phyloP scores from a whole-genome alignment of 2,797 vertebrate genomes.

The Manis pentadactyla region DNA sequence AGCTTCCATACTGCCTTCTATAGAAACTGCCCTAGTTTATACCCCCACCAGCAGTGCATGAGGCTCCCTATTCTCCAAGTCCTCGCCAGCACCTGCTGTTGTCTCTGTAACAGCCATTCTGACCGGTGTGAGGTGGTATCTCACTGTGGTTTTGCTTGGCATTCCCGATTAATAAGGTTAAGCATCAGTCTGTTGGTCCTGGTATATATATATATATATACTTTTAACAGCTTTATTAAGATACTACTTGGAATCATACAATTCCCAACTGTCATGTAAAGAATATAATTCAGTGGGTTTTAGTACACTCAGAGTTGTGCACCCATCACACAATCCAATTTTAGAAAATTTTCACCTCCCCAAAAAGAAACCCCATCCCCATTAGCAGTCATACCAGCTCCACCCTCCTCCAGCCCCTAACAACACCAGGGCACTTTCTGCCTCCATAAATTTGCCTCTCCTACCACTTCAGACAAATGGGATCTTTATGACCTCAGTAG shows the following conservation, averaged over 20 bases:
- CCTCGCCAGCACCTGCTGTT: neutral
- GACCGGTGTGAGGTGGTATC: neutral
- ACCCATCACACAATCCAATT: neutral
- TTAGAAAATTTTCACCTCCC: too few relatives aligned
- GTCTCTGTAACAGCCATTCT: neutral
- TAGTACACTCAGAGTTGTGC: neutral
- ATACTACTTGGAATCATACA: accelerated
- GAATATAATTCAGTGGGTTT: neutral
- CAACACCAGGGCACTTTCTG: neutral
- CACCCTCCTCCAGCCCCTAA: neutral
- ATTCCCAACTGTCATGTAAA: neutral
- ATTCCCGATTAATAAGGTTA: neutral
- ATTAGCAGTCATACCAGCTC: neutral
- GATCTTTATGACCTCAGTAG: too few relatives aligned
- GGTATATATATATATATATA: too few relatives aligned
- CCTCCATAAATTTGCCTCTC: neutral
- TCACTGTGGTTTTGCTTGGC: neutral
- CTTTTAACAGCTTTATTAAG: neutral
- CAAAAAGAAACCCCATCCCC: neutral
- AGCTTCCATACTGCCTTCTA: neutral
- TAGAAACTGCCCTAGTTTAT: neutral
- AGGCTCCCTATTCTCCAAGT: neutral
- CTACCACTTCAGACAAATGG: accelerated
- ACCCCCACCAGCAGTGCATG: neutral
- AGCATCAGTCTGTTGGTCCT: neutral